Evolutionary conservation across 2,888 invertebrate genomes (phyloP).

Genomic region (Cosmia pyralina): DNA sequence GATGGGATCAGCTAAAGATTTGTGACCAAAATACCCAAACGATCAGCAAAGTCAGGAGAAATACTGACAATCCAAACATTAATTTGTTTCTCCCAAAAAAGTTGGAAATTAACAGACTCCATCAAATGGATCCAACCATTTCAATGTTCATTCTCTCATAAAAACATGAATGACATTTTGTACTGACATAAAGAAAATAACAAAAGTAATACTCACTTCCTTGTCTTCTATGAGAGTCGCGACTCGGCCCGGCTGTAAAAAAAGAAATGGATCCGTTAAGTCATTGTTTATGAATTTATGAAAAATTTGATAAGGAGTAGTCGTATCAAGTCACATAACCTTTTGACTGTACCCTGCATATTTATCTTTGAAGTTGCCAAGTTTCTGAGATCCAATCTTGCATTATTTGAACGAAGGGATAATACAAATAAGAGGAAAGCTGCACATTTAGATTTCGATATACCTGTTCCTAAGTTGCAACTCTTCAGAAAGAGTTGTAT

Average conservation of each 20-base stretch:
- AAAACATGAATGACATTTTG: slow-evolving; percentile 9
- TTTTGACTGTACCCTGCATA: no score
- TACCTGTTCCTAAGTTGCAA: no score
- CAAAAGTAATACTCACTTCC: slow-evolving; percentile 91
- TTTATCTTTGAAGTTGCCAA: no score
- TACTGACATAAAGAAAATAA: slow-evolving; percentile 11
- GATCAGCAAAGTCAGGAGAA: not conserved
- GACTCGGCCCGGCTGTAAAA: slow-evolving; percentile 96
- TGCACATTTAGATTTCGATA: no score
- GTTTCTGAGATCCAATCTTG: no score
- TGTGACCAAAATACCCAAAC: not conserved
- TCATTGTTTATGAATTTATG: slow-evolving; percentile 35
- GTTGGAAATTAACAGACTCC: not conserved
- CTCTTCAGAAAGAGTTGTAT: no score
- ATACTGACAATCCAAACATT: not conserved
- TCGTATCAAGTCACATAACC: no score
- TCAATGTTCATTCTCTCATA: not conserved
- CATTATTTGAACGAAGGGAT: no score
- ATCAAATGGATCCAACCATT: slow-evolving; percentile 2
- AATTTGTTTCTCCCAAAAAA: not conserved
- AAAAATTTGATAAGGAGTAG: slow-evolving; percentile 10
- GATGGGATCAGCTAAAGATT: not conserved
- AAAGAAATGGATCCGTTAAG: slow-evolving; percentile 63
- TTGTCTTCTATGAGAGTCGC: slow-evolving; percentile 95
- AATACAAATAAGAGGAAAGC: no score